Conservation (phyloP, 2,797 vertebrate species). For the Paedocypris micromegethes region DNA sequence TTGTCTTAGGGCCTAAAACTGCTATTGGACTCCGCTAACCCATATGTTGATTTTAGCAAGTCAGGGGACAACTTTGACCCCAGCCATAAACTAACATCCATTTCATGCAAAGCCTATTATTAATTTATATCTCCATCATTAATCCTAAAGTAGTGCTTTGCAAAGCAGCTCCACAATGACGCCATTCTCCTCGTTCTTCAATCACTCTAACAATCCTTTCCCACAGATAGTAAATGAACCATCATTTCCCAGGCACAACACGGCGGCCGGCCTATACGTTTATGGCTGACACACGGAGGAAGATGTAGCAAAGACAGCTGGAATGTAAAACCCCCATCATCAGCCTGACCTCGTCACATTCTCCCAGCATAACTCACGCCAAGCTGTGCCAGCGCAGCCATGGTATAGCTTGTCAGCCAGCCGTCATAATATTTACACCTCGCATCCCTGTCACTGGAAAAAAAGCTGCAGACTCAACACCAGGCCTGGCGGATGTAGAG, state of each 20-base stretch:
- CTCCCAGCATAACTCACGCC: conserved; percentile 54
- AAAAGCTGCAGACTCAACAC: conserved; percentile 70
- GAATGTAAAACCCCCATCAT: conserved; percentile 63
- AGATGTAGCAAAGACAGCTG: conserved; percentile 61
- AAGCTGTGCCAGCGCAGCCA: conserved; percentile 52
- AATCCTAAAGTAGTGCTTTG: neutral
- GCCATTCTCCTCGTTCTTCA: neutral
- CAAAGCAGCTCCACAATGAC: conserved; percentile 1
- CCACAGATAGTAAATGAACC: too few species aligned
- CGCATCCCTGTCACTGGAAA: conserved; percentile 66
- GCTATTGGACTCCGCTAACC: too few species aligned
- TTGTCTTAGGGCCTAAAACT: too few species aligned
- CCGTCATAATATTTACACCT: conserved; percentile 86
- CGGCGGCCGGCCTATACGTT: neutral
- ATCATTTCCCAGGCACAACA: conserved; percentile 1
- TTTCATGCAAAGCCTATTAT: too few species aligned
- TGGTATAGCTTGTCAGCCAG: conserved; percentile 63
- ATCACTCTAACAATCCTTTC: too few species aligned
- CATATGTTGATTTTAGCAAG: too few species aligned
- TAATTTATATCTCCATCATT: too few species aligned
- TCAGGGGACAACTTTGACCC: too few species aligned
- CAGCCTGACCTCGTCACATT: conserved; percentile 54
- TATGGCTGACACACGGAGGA: conserved; percentile 55
- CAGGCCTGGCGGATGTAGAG: conserved; percentile 39
- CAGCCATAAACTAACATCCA: too few species aligned